phyloP scores from a whole-genome alignment of 2,888 invertebrate genomes.

The Notocelia uddmanniana region DNA sequence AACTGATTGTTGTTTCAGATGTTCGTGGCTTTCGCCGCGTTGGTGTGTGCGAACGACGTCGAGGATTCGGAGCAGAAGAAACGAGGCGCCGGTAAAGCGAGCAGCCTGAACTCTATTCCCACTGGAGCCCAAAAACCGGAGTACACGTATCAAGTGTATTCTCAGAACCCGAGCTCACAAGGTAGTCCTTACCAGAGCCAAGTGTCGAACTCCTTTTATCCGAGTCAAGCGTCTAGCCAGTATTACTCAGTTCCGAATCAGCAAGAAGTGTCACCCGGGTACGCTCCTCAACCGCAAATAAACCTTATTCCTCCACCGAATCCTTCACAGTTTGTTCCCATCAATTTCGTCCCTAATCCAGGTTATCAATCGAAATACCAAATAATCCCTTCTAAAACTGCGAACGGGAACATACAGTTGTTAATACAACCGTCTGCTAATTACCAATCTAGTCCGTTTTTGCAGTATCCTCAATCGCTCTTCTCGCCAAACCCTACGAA shows the following conservation, averaged over 20 bases:
- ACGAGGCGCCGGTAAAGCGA: conserved; percentile 73
- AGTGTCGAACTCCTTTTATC: conserved; percentile 75
- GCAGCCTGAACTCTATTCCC: conserved; percentile 72
- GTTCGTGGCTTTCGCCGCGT: conserved; percentile 66
- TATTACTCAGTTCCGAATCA: conserved; percentile 67
- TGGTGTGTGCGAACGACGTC: conserved; percentile 69
- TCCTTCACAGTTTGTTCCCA: conserved; percentile 61
- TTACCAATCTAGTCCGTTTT: conserved; percentile 60
- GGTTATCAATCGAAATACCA: conserved; percentile 81
- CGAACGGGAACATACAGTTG: conserved; percentile 70
- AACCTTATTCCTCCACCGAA: conserved; percentile 61
- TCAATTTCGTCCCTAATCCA: conserved; percentile 75
- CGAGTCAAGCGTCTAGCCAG: conserved; percentile 68
- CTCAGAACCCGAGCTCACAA: conserved; percentile 65
- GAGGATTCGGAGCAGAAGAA: conserved; percentile 80
- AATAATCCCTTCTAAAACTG: conserved; percentile 69
- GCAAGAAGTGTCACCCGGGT: conserved; percentile 57
- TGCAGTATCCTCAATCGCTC: conserved; percentile 66
- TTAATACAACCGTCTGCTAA: conserved; percentile 67
- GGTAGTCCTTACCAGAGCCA: conserved; percentile 66
- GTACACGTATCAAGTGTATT: conserved; percentile 76
- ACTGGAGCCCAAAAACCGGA: conserved; percentile 79
- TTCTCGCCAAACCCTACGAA: conserved; percentile 49
- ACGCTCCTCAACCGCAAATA: conserved; percentile 63
- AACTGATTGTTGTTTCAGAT: conserved; percentile 65